Evolutionary conservation across 2,113 vertebrate species (phyloP).

Genomic region (Spilogale gracilis): DNA sequence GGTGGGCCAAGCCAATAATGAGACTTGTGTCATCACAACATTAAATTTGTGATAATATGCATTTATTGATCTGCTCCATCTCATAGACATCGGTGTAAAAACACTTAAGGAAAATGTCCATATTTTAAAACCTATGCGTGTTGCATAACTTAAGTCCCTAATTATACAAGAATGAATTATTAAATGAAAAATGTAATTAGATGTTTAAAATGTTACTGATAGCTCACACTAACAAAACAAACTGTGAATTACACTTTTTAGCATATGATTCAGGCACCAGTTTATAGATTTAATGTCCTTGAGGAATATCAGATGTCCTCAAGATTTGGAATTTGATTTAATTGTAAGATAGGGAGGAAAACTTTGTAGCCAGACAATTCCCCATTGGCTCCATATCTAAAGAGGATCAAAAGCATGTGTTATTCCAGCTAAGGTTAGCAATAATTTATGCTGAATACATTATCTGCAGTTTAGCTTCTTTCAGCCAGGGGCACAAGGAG

Average conservation of each 20-base stretch:
- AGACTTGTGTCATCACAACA: neutral
- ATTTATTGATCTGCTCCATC: slow-evolving; percentile 55
- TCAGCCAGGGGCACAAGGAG: slow-evolving; percentile 85
- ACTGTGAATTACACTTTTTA: slow-evolving; percentile 74
- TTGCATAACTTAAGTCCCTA: slow-evolving; percentile 73
- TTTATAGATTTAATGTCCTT: slow-evolving; percentile 84
- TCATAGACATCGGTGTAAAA: slow-evolving; percentile 52
- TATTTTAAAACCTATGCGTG: slow-evolving; percentile 72
- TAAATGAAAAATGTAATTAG: slow-evolving; percentile 86
- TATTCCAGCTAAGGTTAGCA: slow-evolving; percentile 87
- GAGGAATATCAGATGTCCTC: slow-evolving; percentile 80
- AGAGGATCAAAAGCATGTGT: slow-evolving; percentile 83
- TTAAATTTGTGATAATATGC: slow-evolving; percentile 4
- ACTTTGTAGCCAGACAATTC: slow-evolving; percentile 83
- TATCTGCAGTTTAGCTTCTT: slow-evolving; percentile 84
- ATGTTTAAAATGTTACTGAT: slow-evolving; percentile 84
- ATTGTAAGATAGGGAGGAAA: slow-evolving; percentile 81
- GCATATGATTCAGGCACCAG: slow-evolving; percentile 75
- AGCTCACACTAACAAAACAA: slow-evolving; percentile 85
- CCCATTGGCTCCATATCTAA: slow-evolving; percentile 81
- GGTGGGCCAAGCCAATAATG: neutral
- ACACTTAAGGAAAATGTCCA: slow-evolving; percentile 76
- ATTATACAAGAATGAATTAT: slow-evolving; percentile 85
- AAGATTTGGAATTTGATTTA: slow-evolving; percentile 82
- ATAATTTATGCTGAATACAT: slow-evolving; percentile 90